phyloP scores from a whole-genome alignment of 2,113 vertebrate genomes.

The Hippoglossus stenolepis region DNA sequence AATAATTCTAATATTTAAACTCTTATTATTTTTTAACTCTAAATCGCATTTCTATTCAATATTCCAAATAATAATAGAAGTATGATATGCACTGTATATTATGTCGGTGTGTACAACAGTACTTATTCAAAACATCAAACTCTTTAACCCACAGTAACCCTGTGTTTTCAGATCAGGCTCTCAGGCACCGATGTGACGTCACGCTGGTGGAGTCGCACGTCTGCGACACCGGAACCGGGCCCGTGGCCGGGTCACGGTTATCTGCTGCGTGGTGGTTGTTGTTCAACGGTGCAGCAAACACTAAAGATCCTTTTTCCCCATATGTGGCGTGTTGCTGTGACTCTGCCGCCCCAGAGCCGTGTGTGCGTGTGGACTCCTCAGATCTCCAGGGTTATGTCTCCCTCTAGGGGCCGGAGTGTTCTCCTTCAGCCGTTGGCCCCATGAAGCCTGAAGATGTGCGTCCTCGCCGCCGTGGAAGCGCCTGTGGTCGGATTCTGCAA shows the following conservation, averaged over 20 bases:
- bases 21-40: neutral
- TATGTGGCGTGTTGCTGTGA: neutral
- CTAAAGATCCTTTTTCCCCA: neutral
- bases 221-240: conserved; percentile 16
- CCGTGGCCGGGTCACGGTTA: neutral
- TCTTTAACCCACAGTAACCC: neutral
- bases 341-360: too few relatives aligned
- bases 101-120: conserved; percentile 17
- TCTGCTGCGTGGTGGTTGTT: neutral
- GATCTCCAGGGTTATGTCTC: conserved; percentile 47
- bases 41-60: conserved; percentile 16
- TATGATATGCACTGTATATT: conserved; percentile 29
- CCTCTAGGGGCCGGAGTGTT: conserved; percentile 43
- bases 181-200: neutral
- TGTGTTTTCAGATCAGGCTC: neutral
- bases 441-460: neutral
- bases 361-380: neutral
- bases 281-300: conserved; percentile 20
- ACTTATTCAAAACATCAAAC: conserved; percentile 37
- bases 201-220: conserved; percentile 16
- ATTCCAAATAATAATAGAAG: conserved; percentile 55
- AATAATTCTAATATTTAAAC: conserved; percentile 19
- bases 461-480: neutral
- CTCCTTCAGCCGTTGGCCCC: neutral
- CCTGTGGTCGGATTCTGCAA: conserved; percentile 6